These are phyloP conservation scores for Chrysolina haemoptera DNA, from an alignment of 2,888 invertebrate genomes.

Conservation along the genomic window DNA sequence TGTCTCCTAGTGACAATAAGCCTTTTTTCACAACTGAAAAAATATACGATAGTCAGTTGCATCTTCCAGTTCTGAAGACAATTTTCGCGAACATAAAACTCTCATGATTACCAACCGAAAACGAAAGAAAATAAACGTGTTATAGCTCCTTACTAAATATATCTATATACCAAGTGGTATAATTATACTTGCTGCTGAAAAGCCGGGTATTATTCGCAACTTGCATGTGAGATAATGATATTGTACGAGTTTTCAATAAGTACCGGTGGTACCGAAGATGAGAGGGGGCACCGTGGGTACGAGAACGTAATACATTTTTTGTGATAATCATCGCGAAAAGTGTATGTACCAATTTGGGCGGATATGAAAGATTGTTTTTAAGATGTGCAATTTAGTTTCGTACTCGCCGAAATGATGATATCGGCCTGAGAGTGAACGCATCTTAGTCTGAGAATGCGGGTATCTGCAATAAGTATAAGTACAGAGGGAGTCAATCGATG, in stretches of 20 bases:
- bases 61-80: not conserved
- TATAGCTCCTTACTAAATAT: slow-evolving; percentile 21
- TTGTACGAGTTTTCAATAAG: slow-evolving; percentile 42
- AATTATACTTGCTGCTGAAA: slow-evolving; percentile 36
- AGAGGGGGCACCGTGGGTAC: slow-evolving; percentile 23
- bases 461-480: slow-evolving; percentile 1
- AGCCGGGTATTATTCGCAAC: slow-evolving; percentile 36
- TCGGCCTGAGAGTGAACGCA: not conserved
- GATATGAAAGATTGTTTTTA: slow-evolving; percentile 30
- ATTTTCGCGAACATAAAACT: not conserved
- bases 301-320: slow-evolving; percentile 32
- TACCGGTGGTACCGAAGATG: slow-evolving; percentile 33
- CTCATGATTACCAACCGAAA: not conserved
- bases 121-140: not conserved
- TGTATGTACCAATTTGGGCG: slow-evolving; percentile 29
- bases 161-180: slow-evolving; percentile 23
- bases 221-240: slow-evolving; percentile 41
- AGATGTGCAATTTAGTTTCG: slow-evolving; percentile 27
- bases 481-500: not conserved
- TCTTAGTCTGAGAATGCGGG: slow-evolving; percentile 13
- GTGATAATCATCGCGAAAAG: slow-evolving; percentile 34
- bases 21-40: no score
- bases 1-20: no score
- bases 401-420: slow-evolving; percentile 21
- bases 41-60: no score